Base-by-base conservation (phyloP, 2,797 vertebrate genomes). In the Threskiornis aethiopicus region DNA sequence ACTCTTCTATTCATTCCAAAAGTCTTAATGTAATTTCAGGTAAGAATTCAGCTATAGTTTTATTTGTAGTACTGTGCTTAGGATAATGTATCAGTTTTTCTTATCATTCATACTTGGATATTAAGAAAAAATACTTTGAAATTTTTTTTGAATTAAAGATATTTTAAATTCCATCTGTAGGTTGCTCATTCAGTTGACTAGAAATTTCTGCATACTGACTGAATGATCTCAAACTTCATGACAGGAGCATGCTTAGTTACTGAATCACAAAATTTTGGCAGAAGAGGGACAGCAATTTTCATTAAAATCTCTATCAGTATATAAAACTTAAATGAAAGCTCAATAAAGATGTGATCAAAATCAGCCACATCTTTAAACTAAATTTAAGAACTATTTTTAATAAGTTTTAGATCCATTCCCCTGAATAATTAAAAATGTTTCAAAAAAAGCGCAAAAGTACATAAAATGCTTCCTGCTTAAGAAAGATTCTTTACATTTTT, bases 61-160 rank as follows among this genome's bases (percentile, higher is more conserved):
- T 54, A 49, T 41, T 17, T 75, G 19, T 22, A 85, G 11, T 64
- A 87, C 10, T 55, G 21, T 9, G 42, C 6, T 61, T 61, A 31
- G 0, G 1, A 52, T 3, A 49, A 29, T 5, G 3, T 33, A 71
- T 31, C 3, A 4, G 7, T 4, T 51, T 58, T 73, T 49, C 16
- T 83, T 72, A 5, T 10, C 19, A 29, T 28, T 77, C 37, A 62
- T 17, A 37, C 13, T 22, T 42, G 10, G 4, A 19, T 29, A 42
- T 64, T 46, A 71, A 51, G 35, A 84, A 77, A 89, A 78, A 22
- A 58, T 1, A 61, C 1, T 58, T 72, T 71, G n/a, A 22, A n/a
- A 31, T 72, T 72, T 57, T 66, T 49, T 35, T 77, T 28, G 24
- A 71, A 71, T 8, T 26, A 65, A 62, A 71, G 7, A 18, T 33